These are phyloP conservation scores for Eupeodes luniger DNA, from an alignment of 2,888 invertebrate genomes.

Conservation along the genomic window DNA sequence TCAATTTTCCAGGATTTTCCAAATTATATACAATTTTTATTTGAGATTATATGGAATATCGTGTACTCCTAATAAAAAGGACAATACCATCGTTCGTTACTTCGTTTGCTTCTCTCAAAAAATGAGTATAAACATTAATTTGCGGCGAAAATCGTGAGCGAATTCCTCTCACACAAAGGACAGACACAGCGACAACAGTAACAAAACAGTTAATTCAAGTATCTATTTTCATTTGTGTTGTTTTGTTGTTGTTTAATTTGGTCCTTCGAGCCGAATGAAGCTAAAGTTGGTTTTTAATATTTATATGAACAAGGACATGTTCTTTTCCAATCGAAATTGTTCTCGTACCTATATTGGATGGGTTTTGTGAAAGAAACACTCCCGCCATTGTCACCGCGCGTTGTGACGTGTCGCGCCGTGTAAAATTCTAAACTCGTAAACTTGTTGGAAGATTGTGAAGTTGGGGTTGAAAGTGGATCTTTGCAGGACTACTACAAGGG, in stretches of 20 bases:
- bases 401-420: too few species aligned
- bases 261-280: constrained; percentile 23
- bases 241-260: constrained; percentile 30
- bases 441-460: constrained; percentile 1
- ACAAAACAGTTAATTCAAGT: not conserved
- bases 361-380: not conserved
- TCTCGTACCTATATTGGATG: not conserved
- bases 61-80: not conserved
- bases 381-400: not conserved
- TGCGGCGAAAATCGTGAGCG: not conserved
- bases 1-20: constrained; percentile 33
- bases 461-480: constrained; percentile 7
- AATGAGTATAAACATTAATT: constrained; percentile 44
- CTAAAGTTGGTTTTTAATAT: constrained; percentile 35
- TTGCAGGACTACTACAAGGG: constrained; percentile 15
- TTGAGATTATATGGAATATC: constrained; percentile 9
- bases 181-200: too few species aligned
- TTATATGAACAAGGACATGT: constrained; percentile 73
- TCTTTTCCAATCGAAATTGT: constrained; percentile 20
- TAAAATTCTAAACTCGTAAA: not conserved
- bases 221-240: constrained; percentile 9
- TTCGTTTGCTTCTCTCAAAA: constrained; percentile 29
- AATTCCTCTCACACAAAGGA: constrained; percentile 2
- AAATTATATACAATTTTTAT: constrained; percentile 9
- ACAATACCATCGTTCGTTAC: constrained; percentile 13